Evolutionary conservation across 2,797 vertebrate genomes (phyloP), one percentile per base, ranked within the genome.

Genomic region (Masticophis lateralis): DNA sequence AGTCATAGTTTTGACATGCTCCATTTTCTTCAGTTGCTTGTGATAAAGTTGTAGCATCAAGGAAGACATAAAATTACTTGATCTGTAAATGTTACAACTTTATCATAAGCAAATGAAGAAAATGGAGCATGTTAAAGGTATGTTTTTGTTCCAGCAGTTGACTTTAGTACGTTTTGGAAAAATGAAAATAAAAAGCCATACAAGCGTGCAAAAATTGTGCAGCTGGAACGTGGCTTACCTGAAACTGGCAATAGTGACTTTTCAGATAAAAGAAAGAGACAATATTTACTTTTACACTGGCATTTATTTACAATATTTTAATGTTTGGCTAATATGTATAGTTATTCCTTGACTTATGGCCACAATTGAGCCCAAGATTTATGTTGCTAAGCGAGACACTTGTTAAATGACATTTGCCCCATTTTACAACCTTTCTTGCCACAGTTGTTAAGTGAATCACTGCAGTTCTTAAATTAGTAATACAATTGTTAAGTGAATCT

Each of bases 271-370:
- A 87, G 83, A 92, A 60, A 88, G 66, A 18, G 55, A 47, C 86
- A 92, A 86, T 74, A 18, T 89, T 92, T 86, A 51, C 89, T 86
- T 94, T 90, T 92, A 91, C 92, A 1, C 27, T 90, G 87, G 66
- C 32, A 13, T 93, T 94, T 69, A 94, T 55, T 57, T 1, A 28
- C 61, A 92, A 79, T 93, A 89, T 93, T 93, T 87, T 88, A 92
- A 69, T 0, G 0, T 69, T 94, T 89, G 1, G 53, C 94, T 95
- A 90, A 94, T 91, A 95, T 94, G 94, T 69, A 69, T 5, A 69
- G n/a, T n/a, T 69, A 69, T 69, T 18, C n/a, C 66, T 32, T 69
- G n/a, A 69, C n/a, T 32, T 69, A 69, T 69, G n/a, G n/a, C n/a
- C n/a, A 69, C n/a, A 69, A 74, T 8, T 74, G 14, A 37, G 14